Base-by-base conservation (phyloP, 2,113 vertebrate genomes). In the Microcebus murinus region DNA sequence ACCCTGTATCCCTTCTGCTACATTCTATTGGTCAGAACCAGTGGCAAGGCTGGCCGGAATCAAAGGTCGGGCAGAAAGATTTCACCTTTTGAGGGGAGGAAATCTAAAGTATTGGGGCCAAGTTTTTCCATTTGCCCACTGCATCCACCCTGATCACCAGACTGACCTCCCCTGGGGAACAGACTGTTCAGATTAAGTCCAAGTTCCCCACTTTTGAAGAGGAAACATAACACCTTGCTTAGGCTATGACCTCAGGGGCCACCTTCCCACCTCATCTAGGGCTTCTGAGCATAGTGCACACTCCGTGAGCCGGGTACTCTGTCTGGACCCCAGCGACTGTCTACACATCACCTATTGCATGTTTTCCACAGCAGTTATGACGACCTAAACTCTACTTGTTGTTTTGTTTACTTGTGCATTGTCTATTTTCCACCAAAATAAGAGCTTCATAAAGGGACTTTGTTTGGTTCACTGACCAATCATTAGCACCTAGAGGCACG, bases 311-410 rank as follows among this genome's bases (percentile, higher is more conserved):
- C 52, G 76, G 14, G 18, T 9, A 23, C 20, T 27, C 0, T 57
- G 23, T 39, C 63, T 59, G 20, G 15, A 67, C 25, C 21, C 48
- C 4, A n/a, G 17, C 25, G 9, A 15, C 15, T 70, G 42, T 68
- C 39, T 70, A 1, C 0, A 39, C 12, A 48, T 4, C 23, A 31
- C 36, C 31, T 23, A 34, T 0, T 55, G 42, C 8, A 8, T 23
- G 45, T 21, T 79, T 79, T 91, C 39, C 45, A 88, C 3, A 77
- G 67, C 8, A n/a, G 17, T 79, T 50, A 34, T 21, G 25, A 45
- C 2, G 1, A 42, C 73, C 12, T 70, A 63, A 85, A 95, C 55
- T 42, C 29, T 61, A 42, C 39, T 34, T 85, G 20, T 3, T 34
- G 29, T 42, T 79, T 77, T 42, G 29, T 23, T 77, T 80, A 25